These are phyloP conservation scores for Ametastegia equiseti DNA, from an alignment of 2,888 invertebrate genomes.

Conservation along the genomic window DNA sequence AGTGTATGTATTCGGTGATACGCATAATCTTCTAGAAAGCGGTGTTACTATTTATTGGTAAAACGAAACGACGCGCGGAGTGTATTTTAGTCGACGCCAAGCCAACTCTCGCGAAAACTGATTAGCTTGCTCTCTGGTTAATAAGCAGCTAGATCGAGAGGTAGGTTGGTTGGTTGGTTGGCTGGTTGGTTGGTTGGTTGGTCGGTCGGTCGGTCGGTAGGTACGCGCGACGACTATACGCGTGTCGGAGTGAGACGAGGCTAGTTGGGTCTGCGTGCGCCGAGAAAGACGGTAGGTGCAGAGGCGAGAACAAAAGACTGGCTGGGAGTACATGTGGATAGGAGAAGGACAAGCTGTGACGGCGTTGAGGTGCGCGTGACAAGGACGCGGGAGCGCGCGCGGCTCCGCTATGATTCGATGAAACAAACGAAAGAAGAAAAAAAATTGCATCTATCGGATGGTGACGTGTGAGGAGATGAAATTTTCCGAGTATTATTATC, in stretches of 20 bases:
- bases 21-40: slow-evolving; percentile 31
- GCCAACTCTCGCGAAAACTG: slow-evolving; percentile 45
- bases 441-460: slow-evolving; percentile 1
- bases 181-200: background rate
- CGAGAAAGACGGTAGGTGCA: slow-evolving; percentile 32
- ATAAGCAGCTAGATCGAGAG: slow-evolving; percentile 41
- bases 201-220: background rate
- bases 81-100: slow-evolving; percentile 39
- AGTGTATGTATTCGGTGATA: background rate
- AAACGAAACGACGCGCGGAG: slow-evolving; percentile 9
- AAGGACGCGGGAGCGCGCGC: slow-evolving; percentile 23
- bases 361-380: slow-evolving; percentile 43
- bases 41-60: slow-evolving; percentile 10
- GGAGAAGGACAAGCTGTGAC: slow-evolving; percentile 31
- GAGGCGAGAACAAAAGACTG: slow-evolving; percentile 45
- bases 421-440: background rate
- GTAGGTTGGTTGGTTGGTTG: background rate
- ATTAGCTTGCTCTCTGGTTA: slow-evolving; percentile 47
- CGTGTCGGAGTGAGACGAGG: slow-evolving; percentile 28
- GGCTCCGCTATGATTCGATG: background rate
- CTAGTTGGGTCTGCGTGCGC: background rate
- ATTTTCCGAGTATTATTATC: background rate
- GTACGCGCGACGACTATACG: slow-evolving; percentile 22
- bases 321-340: slow-evolving; percentile 39
- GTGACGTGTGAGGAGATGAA: background rate